These are phyloP conservation scores for Machimus atricapillus DNA, from an alignment of 2,888 invertebrate genomes.

Conservation along the genomic window DNA sequence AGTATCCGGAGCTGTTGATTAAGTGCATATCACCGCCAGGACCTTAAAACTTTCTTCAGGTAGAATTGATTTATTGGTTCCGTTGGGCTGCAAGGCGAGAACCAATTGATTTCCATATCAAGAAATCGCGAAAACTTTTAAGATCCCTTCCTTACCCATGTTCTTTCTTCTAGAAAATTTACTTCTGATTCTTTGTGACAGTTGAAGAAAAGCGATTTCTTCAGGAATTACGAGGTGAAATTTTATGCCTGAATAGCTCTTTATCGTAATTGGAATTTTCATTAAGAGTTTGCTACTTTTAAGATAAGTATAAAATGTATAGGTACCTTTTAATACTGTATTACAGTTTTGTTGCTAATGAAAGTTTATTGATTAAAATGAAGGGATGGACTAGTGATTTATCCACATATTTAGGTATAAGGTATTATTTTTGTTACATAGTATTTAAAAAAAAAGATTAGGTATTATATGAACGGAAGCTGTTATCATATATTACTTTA, in stretches of 20 bases:
- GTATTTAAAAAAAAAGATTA: too few relatives aligned
- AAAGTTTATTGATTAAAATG: not conserved
- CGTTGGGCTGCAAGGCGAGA: not conserved
- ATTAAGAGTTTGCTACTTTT: not conserved
- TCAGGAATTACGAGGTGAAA: not conserved
- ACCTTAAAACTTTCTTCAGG: not conserved
- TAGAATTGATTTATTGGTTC: conserved; percentile 19
- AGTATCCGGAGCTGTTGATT: not conserved
- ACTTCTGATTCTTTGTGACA: not conserved
- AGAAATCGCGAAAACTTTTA: not conserved
- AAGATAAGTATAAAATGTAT: too few relatives aligned
- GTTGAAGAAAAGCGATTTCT: not conserved
- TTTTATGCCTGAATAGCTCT: not conserved
- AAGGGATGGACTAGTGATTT: too few relatives aligned
- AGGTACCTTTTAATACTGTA: not conserved
- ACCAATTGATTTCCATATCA: conserved; percentile 29
- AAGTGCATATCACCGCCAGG: conserved; percentile 7
- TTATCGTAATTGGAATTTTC: not conserved
- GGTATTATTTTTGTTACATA: too few relatives aligned
- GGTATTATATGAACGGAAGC: too few relatives aligned
- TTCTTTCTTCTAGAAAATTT: not conserved
- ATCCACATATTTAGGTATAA: too few relatives aligned
- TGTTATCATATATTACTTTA: too few relatives aligned
- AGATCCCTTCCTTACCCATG: not conserved
- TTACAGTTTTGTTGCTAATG: too few relatives aligned